Evolutionary conservation across 1,140 invertebrate species (phyloP), one percentile per base, ranked within the genome.

Genomic region (Anagrus nilaparvatae): DNA sequence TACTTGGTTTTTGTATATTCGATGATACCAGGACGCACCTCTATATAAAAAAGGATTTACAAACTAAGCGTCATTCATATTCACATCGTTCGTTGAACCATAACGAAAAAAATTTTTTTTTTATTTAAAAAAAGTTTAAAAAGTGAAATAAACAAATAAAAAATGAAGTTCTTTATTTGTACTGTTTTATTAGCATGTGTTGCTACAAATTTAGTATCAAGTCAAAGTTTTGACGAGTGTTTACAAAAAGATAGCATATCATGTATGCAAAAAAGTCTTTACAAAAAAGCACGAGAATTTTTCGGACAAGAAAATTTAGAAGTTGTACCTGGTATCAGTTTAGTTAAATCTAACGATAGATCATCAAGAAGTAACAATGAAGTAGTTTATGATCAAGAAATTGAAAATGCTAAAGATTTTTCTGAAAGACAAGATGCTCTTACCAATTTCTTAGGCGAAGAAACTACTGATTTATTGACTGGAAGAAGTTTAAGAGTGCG

Each of bases 171-270:
- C 39, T 50, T 52, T 2, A 23, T 43, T 12, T 29, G 25, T 17
- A 31, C 52, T 35, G 49, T 58, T 44, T 42, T 59, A 20, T 18
- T 63, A 14, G 42, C 49, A 19, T 40, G 50, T 28, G 39, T 51
- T 16, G 45, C n/a, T n/a, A n/a, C n/a, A n/a, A n/a, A n/a, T n/a
- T n/a, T n/a, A n/a, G n/a, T n/a, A n/a, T n/a, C n/a, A n/a, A n/a
- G n/a, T 7, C 61, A 65, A 31, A 61, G 35, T 20, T 48, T 72
- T 30, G 61, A 73, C 40, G 69, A 75, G 42, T 79, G 78, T 50
- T 59, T 79, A 18, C 61, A 70, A 44, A 67, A 75, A 51, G 77
- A 81, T 63, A 79, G 77, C 41, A 78, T 81, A 40, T 74, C 74
- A 37, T 81, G 78, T 60, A 58, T 80, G 34, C 78, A 81, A 57